Percentiles rank a stretch among this genome's conserved stretches.
Evolutionary conservation across 2,888 invertebrate species (phyloP).

Genomic region (Oscheius sp.): DNA sequence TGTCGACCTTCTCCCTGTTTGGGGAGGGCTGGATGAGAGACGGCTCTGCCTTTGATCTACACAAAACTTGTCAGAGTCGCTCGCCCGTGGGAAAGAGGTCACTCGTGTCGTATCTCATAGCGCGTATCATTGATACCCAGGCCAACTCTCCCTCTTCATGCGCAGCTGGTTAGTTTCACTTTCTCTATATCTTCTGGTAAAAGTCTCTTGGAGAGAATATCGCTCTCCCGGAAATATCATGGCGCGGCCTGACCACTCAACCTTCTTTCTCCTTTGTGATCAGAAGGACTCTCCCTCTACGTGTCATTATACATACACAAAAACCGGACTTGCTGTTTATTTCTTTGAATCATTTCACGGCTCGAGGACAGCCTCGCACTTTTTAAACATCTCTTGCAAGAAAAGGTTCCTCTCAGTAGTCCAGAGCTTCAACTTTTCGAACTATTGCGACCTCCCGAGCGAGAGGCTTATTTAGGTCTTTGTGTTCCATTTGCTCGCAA

Average conservation of each 20-base stretch:
- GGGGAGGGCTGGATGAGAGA: constrained; percentile 1
- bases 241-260: constrained; percentile 27
- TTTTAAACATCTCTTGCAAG: too few species aligned
- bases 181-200: neutral
- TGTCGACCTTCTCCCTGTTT: constrained; percentile 23
- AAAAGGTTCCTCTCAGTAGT: neutral
- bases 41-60: constrained; percentile 26
- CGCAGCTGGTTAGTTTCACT: constrained; percentile 36
- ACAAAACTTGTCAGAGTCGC: constrained; percentile 12
- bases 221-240: constrained; percentile 19
- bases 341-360: constrained; percentile 16
- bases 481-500: constrained; percentile 28
- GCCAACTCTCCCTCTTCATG: constrained; percentile 28
- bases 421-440: neutral
- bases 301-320: constrained; percentile 33
- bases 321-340: constrained; percentile 26
- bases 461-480: constrained; percentile 16
- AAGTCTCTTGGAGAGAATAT: neutral
- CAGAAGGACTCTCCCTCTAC: constrained; percentile 15
- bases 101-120: constrained; percentile 26
- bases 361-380: neutral
- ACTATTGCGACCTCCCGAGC: neutral
- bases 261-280: constrained; percentile 33
- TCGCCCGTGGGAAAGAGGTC: constrained; percentile 30
- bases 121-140: constrained; percentile 34